Percentiles rank a stretch among this genome's conserved stretches.
Evolutionary conservation across 2,888 invertebrate genomes (phyloP).

Genomic region (Eilema depressum): DNA sequence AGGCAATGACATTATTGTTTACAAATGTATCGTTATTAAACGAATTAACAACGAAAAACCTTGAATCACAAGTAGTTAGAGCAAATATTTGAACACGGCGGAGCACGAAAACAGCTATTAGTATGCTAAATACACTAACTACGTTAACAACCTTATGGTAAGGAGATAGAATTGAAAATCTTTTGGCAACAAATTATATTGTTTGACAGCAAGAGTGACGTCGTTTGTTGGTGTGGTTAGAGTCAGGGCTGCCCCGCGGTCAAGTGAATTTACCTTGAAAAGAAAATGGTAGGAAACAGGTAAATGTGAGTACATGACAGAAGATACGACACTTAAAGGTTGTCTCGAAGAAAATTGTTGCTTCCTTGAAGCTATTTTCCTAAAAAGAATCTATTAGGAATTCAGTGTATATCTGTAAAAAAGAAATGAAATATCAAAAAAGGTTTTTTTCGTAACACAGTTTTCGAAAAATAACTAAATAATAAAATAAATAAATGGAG

Average conservation of each 20-base stretch:
- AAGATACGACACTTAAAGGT: background rate
- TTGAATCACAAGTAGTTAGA: constrained; percentile 48
- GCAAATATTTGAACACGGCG: constrained; percentile 45
- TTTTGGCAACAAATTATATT: background rate
- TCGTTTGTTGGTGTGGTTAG: constrained; percentile 5
- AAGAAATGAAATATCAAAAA: no score
- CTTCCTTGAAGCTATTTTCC: no score
- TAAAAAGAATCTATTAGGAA: no score
- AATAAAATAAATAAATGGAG: no score
- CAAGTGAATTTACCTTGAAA: background rate
- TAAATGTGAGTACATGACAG: background rate
- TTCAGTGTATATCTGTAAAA: no score
- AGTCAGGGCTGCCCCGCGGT: background rate
- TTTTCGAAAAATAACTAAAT: no score
- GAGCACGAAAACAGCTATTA: constrained; percentile 38
- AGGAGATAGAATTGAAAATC: constrained; percentile 23
- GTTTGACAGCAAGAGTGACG: constrained; percentile 16
- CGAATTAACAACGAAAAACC: constrained; percentile 35
- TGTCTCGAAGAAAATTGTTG: no score
- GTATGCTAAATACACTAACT: constrained; percentile 19
- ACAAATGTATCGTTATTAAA: constrained; percentile 9
- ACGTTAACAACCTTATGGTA: background rate
- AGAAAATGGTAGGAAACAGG: background rate
- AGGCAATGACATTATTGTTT: constrained; percentile 8
- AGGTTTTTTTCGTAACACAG: no score